These are phyloP conservation scores for Hyppa rectilinea DNA, from an alignment of 2,888 invertebrate genomes.

Conservation along the genomic window DNA sequence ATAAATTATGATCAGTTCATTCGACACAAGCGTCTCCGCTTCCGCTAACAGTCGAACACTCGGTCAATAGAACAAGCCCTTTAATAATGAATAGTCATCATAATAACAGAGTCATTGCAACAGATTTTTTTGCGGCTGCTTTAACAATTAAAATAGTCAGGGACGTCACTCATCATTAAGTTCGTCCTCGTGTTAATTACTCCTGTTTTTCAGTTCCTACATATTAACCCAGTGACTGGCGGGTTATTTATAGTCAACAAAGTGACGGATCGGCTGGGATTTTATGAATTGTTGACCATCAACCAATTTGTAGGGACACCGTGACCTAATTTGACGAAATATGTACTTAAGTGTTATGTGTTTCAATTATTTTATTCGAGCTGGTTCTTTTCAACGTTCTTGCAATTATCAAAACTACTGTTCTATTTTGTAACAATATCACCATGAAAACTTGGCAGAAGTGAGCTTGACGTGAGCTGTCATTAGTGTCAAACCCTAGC, in stretches of 20 bases:
- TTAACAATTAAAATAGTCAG: slow-evolving; percentile 59
- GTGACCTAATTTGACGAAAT: slow-evolving; percentile 27
- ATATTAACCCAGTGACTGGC: slow-evolving; percentile 28
- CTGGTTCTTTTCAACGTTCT: not conserved
- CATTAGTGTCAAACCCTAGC: too few species aligned
- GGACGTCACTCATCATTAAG: slow-evolving; percentile 51
- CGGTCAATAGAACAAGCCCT: slow-evolving; percentile 29
- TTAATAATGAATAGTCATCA: slow-evolving; percentile 13
- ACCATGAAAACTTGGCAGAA: too few species aligned
- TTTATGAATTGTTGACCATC: slow-evolving; percentile 32
- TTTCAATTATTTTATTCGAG: not conserved
- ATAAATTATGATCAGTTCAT: not conserved
- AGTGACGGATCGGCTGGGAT: slow-evolving; percentile 26
- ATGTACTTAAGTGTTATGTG: not conserved
- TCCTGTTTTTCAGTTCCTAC: slow-evolving; percentile 40
- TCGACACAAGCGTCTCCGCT: not conserved
- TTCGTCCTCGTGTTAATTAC: slow-evolving; percentile 62
- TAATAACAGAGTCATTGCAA: slow-evolving; percentile 38
- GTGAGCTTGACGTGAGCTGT: too few species aligned
- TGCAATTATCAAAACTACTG: not conserved
- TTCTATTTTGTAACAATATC: too few species aligned
- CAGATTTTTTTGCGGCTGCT: slow-evolving; percentile 57
- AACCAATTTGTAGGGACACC: slow-evolving; percentile 5
- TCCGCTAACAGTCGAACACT: not conserved
- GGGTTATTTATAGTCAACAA: not conserved